A percentile compares a stretch with the other conserved stretches of the same genome.
Conservation (phyloP, 64 coral and sea anemone genomes). For the Pachyseris speciosa region DNA sequence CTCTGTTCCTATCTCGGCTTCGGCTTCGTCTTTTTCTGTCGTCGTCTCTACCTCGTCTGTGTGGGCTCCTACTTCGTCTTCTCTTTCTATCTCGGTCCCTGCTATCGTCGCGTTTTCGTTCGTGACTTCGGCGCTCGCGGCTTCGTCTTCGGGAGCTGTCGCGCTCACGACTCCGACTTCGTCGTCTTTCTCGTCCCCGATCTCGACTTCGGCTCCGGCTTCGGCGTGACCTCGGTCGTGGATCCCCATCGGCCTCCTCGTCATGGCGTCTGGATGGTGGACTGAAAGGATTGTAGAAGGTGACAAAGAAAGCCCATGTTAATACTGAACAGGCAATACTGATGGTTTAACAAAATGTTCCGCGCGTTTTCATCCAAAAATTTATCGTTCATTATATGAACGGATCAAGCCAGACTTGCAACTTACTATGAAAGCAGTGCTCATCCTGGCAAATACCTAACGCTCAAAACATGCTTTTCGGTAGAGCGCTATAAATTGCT, state of each 20-base stretch:
- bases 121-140: constrained; percentile 77
- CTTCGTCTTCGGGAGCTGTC: constrained; percentile 64
- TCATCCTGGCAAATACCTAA: no score
- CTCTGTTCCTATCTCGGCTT: constrained; percentile 74
- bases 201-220: constrained; percentile 72
- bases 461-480: no score
- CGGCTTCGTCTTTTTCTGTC: constrained; percentile 69
- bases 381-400: no score
- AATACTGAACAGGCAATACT: no score
- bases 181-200: constrained; percentile 64
- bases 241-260: constrained; percentile 38
- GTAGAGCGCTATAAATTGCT: no score
- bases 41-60: constrained; percentile 37
- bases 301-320: neutral
- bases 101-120: constrained; percentile 56
- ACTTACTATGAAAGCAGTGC: no score
- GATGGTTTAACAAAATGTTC: neutral
- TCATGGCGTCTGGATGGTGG: constrained; percentile 52
- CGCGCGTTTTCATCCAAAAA: no score
- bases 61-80: constrained; percentile 57
- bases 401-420: no score
- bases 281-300: constrained; percentile 1
- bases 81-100: constrained; percentile 60
- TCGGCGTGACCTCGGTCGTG: constrained; percentile 3
- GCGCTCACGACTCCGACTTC: constrained; percentile 61